Conservation (phyloP, 2,888 invertebrate genomes). For the Acronicta aceris region DNA sequence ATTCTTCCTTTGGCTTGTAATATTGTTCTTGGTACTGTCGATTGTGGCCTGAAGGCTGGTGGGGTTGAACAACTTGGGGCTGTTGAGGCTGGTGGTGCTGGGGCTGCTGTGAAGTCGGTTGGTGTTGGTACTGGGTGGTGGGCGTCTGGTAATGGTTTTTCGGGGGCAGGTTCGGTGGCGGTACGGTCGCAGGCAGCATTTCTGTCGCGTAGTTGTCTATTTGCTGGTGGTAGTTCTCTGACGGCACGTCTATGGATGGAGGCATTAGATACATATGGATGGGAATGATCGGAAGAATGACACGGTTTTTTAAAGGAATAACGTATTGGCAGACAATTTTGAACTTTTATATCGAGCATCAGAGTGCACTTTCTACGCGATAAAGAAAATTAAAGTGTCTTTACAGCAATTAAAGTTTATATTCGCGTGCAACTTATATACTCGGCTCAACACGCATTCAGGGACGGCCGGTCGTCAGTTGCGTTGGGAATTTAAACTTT, state of each 20-base stretch:
- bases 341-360: too few relatives aligned
- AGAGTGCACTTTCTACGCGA: too few relatives aligned
- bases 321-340: too few relatives aligned
- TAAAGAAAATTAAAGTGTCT: too few relatives aligned
- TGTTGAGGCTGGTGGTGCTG: constrained; percentile 26
- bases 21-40: constrained; percentile 62
- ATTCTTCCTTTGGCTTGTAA: constrained; percentile 47
- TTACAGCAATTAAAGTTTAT: too few relatives aligned
- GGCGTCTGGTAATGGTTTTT: constrained; percentile 83
- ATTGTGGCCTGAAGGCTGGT: constrained; percentile 50
- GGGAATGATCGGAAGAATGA: constrained; percentile 54
- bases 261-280: constrained; percentile 67
- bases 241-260: constrained; percentile 73
- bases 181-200: constrained; percentile 76
- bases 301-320: too few relatives aligned
- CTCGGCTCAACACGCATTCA: too few relatives aligned
- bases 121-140: constrained; percentile 61
- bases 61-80: constrained; percentile 12
- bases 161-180: constrained; percentile 76
- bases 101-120: constrained; percentile 28
- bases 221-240: constrained; percentile 86
- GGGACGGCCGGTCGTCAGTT: too few relatives aligned
- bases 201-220: constrained; percentile 85
- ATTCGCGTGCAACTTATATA: too few relatives aligned
- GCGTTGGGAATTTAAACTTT: too few relatives aligned